Conservation (phyloP, 2,888 invertebrate genomes). For the Eilema sororculum region DNA sequence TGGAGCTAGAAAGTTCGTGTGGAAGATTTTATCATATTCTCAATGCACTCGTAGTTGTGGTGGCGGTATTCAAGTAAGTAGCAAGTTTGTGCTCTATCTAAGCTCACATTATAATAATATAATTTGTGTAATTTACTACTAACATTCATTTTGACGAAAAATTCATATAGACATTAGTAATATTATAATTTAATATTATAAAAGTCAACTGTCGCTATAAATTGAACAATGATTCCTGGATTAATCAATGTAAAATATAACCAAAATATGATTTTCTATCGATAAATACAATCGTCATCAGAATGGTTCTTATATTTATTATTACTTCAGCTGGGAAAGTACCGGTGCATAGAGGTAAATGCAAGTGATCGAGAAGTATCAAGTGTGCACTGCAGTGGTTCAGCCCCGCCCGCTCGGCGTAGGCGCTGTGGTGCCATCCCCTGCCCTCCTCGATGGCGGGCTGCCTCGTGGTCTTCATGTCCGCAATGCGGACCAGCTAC, state of each 20-base stretch:
- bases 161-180: too few species aligned
- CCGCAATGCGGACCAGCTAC: conserved; percentile 92
- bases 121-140: too few species aligned
- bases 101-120: too few species aligned
- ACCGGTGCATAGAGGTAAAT: conserved; percentile 90
- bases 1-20: conserved; percentile 87
- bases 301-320: background rate
- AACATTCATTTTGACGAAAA: too few species aligned
- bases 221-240: too few species aligned
- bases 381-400: conserved; percentile 83
- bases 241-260: too few species aligned
- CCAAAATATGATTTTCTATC: too few species aligned
- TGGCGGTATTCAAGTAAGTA: conserved; percentile 90
- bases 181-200: too few species aligned
- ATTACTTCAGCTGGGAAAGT: conserved; percentile 87
- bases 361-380: conserved; percentile 89
- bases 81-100: too few species aligned
- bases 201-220: too few species aligned
- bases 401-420: conserved; percentile 87
- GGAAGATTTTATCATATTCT: conserved; percentile 93
- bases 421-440: conserved; percentile 92
- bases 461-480: conserved; percentile 92
- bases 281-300: background rate
- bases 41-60: conserved; percentile 94
- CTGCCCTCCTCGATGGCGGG: conserved; percentile 94